Conservation (phyloP, 2,888 invertebrate genomes). For the Drosophila macrospina region DNA sequence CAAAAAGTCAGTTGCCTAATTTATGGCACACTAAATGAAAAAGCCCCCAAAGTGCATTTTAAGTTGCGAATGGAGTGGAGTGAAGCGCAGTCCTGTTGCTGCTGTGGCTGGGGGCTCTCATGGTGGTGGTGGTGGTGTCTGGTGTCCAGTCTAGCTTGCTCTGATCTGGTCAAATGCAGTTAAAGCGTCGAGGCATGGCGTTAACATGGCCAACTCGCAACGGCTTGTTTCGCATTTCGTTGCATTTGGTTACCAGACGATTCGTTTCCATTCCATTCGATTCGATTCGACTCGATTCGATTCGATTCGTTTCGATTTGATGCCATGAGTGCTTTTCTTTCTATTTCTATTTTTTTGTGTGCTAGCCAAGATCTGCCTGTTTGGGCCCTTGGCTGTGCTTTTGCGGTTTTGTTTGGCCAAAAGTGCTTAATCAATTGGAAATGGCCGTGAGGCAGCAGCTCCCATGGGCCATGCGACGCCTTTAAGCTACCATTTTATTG, state of each 20-base stretch:
- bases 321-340: conserved; percentile 33
- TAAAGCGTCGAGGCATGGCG: conserved; percentile 60
- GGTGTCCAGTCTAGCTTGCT: conserved; percentile 1
- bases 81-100: conserved; percentile 11
- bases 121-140: too few relatives aligned
- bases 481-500: conserved; percentile 42
- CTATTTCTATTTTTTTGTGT: conserved; percentile 22
- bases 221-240: conserved; percentile 53
- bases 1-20: conserved; percentile 61
- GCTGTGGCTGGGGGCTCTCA: neutral
- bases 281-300: conserved; percentile 23
- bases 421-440: conserved; percentile 70
- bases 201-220: conserved; percentile 38
- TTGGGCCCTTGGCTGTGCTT: conserved; percentile 21
- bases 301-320: conserved; percentile 47
- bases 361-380: conserved; percentile 35
- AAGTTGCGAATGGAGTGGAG: conserved; percentile 58
- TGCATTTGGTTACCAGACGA: conserved; percentile 54
- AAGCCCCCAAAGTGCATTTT: conserved; percentile 70
- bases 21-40: conserved; percentile 72
- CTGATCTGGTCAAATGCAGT: conserved; percentile 36
- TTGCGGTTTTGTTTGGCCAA: conserved; percentile 46
- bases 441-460: conserved; percentile 37
- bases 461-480: conserved; percentile 34
- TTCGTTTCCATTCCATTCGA: conserved; percentile 24